Evolutionary conservation across 2,797 vertebrate genomes (phyloP), one percentile per base, ranked within the genome.

Genomic region (Poeciliopsis paucimaculata): DNA sequence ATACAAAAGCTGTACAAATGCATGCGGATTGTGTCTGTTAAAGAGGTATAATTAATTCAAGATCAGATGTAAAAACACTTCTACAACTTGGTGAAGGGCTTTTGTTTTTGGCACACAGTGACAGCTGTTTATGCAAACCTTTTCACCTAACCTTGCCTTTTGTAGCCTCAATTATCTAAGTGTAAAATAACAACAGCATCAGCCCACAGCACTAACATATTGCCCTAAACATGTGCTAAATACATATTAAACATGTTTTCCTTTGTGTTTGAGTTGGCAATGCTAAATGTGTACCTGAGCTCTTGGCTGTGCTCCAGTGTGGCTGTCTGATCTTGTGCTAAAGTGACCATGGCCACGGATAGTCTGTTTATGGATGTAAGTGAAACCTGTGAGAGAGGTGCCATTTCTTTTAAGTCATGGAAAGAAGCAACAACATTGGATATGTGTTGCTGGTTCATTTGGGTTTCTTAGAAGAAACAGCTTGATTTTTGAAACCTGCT

Each of bases 341-440:
- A 89, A 90, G 78, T 86, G 86, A 90, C 86, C 80, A 72, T 90
- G 84, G 82, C 89, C 77, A 26, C 75, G 86, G 80, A 88, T 88
- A 85, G 76, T 84, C 83, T 79, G 36, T 89, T 87, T 92, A 85
- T 79, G 78, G 81, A 79, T 78, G 81, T 84, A 31, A 78, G 79
- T 53, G 49, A 90, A 84, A 87, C 90, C 75, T 53, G 39, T 60
- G 31, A 81, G 75, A 80, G 72, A 53, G 79, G 84, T 80, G 79
- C 68, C 79, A 80, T 76, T 70, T 26, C 23, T 41, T 85, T 80
- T 78, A 81, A 85, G 71, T 77, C 85, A 77, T 82, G 80, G 34
- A 80, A 68, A 85, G 62, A 66, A 68, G 36, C 84, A 82, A 62
- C 75, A 82, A 26, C 46, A 73, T 86, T 89, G 62, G 86, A 86